Percentiles rank a stretch among this genome's conserved stretches.
Conservation (phyloP, 2,888 invertebrate species). For the Peribatodes rhomboidaria region DNA sequence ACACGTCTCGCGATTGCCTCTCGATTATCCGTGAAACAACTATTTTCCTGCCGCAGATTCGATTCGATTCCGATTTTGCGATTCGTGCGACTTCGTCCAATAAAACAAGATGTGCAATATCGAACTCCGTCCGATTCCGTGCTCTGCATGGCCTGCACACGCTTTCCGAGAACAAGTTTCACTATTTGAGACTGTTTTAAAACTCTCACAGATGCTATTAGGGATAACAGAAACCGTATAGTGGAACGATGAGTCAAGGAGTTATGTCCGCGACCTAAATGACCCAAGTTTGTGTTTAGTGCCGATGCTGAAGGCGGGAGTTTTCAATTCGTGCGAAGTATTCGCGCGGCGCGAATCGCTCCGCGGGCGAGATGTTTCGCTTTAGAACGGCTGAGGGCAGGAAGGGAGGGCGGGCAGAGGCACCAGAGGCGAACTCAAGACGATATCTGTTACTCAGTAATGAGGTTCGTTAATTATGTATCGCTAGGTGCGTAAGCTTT, state of each 20-base stretch:
- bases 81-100: slow-evolving; percentile 76
- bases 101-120: slow-evolving; percentile 80
- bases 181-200: slow-evolving; percentile 82
- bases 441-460: slow-evolving; percentile 78
- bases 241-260: slow-evolving; percentile 77
- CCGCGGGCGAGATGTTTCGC: slow-evolving; percentile 45
- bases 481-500: slow-evolving; percentile 82
- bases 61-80: slow-evolving; percentile 19
- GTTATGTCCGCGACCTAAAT: slow-evolving; percentile 77
- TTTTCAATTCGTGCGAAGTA: slow-evolving; percentile 54
- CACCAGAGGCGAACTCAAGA: slow-evolving; percentile 47
- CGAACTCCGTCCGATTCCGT: slow-evolving; percentile 71
- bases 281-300: slow-evolving; percentile 81
- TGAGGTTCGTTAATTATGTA: slow-evolving; percentile 86
- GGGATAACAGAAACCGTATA: slow-evolving; percentile 83
- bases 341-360: slow-evolving; percentile 46
- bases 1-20: slow-evolving; percentile 51
- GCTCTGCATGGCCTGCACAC: slow-evolving; percentile 76
- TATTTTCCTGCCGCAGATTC: slow-evolving; percentile 55
- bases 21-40: slow-evolving; percentile 61
- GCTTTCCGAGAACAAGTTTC: slow-evolving; percentile 79
- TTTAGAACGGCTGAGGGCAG: slow-evolving; percentile 35
- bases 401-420: slow-evolving; percentile 38
- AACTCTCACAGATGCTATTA: slow-evolving; percentile 84
- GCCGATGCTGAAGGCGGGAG: slow-evolving; percentile 56